Conservation (phyloP, 2,113 vertebrate species). For the Oreocharis arfaki region DNA sequence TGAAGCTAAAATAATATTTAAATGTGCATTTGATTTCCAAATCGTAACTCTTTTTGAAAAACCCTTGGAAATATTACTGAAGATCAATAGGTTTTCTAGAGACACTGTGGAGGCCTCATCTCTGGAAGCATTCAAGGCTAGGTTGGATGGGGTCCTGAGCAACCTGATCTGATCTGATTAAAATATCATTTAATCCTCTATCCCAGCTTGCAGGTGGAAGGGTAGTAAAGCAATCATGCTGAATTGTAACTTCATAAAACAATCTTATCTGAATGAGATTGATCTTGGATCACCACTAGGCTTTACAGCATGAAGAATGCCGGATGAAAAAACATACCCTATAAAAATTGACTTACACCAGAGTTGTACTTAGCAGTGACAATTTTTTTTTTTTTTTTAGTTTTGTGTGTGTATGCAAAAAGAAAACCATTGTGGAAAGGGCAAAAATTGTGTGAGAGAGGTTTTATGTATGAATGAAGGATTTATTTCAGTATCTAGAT, state of each 20-base stretch:
- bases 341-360: not conserved
- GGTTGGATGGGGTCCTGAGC: too few species aligned
- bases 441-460: not conserved
- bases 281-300: not conserved
- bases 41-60: not conserved
- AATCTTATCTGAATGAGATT: not conserved
- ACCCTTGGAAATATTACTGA: not conserved
- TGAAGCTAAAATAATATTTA: not conserved
- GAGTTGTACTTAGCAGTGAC: not conserved
- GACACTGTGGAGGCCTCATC: not conserved
- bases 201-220: not conserved
- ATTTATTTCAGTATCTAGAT: not conserved
- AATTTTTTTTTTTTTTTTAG: not conserved
- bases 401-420: not conserved
- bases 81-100: not conserved
- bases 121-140: not conserved
- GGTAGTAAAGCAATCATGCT: not conserved
- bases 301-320: not conserved
- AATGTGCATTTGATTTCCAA: not conserved
- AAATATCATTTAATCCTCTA: not conserved
- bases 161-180: not conserved
- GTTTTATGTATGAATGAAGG: not conserved
- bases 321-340: not conserved
- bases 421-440: not conserved
- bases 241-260: not conserved